A percentile compares a stretch with the other conserved stretches of the same genome.
Conservation (phyloP, 2,888 invertebrate species). For the Rhagonycha lutea region DNA sequence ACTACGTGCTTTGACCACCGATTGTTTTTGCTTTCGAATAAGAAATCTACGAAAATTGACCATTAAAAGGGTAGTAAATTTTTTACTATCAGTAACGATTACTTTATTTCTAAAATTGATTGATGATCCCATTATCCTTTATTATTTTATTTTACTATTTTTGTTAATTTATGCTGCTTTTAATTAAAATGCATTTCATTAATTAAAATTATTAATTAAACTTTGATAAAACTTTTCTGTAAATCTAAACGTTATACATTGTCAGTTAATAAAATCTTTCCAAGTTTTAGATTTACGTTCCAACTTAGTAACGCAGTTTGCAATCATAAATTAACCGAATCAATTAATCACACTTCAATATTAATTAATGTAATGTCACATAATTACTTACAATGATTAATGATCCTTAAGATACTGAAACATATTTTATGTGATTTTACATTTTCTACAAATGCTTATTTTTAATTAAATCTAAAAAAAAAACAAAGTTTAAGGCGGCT, state of each 20-base stretch:
- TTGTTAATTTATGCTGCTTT: conserved; percentile 5
- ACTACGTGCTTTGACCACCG: conserved; percentile 16
- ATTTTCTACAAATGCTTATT: neutral
- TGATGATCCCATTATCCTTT: neutral
- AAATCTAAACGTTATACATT: conserved; percentile 13
- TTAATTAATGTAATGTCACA: conserved; percentile 28
- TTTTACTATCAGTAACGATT: conserved; percentile 7
- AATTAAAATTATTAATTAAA: conserved; percentile 7
- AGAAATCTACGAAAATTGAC: conserved; percentile 19
- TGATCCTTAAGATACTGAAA: neutral
- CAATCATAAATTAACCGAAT: conserved; percentile 20
- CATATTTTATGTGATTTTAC: neutral
- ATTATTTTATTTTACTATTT: conserved; percentile 7
- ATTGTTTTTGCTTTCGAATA: conserved; percentile 16
- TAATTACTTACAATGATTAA: conserved; percentile 29
- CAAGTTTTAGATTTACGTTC: conserved; percentile 25
- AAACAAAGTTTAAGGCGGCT: neutral
- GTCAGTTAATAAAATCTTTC: conserved; percentile 23
- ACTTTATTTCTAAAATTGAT: conserved; percentile 9
- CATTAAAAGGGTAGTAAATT: conserved; percentile 17
- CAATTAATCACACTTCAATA: conserved; percentile 30
- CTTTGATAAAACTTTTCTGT: conserved; percentile 4
- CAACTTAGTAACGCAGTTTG: conserved; percentile 27
- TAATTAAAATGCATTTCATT: conserved; percentile 6
- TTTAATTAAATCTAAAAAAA: neutral